Base-by-base conservation (phyloP, 2,797 vertebrate species). In the Ctenochaetus hawaiiensis region DNA sequence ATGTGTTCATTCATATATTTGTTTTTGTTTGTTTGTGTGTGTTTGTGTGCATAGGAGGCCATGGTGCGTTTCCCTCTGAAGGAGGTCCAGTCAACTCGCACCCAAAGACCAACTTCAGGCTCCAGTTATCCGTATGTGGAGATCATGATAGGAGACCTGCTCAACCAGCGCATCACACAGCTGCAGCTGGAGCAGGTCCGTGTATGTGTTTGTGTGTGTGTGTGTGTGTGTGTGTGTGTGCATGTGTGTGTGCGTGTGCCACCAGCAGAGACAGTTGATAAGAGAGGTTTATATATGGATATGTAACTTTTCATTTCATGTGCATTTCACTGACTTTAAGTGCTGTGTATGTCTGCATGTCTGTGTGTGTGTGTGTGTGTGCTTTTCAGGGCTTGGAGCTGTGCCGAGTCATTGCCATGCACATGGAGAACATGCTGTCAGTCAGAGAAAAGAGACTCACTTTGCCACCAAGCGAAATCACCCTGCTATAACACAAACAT, bases 51-150 rank as follows among this genome's bases (percentile, higher is more conserved):
- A 49, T 67, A 98, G 98, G 97, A 99, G 76, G 88, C 96, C 84
- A 91, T 95, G 72, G 93, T 96, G 74, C 97, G 96, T 80, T 97
- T 97, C 83, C 95, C 97, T 0, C 90, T 99, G 87, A 98, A 96
- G 57, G 97, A 99, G 70, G 96, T 99, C 77, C 98, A 99, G 91
- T 98, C 97, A 0, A 97, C 96, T 0, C 94, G 97, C 48, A 99
- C 98, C 3, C 97, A 96, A 91, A 95, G 97, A 60, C 97, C 97
- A 0, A 96, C 95, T 0, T 94, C 96, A 0, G 97, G 96, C 59
- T 97, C 97, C 85, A 98, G 98, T 91, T 98, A 93, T 63, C 98
- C 98, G 1, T 99, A 99, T 0, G 98, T 99, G 79, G 98, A 99
- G 90, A 96, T 99, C 65, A 93, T 93, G 1, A 84, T 98, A 78